A percentile compares a stretch with the other conserved stretches of the same genome.
Evolutionary conservation across 2,797 vertebrate species (phyloP).

Genomic region (Mus caroli): DNA sequence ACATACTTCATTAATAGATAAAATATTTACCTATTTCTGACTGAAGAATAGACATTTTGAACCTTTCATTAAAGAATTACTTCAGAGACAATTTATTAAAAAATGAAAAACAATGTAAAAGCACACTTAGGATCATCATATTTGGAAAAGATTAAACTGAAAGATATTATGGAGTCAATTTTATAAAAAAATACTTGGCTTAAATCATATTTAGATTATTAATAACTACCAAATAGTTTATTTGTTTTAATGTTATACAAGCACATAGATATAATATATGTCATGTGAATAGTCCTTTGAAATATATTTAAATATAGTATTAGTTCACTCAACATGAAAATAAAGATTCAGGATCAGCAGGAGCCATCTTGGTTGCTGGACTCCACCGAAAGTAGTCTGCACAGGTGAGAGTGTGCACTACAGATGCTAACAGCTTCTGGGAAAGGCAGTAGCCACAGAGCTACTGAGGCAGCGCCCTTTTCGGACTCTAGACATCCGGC

Average conservation of each 20-base stretch:
- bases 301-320: neutral
- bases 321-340: neutral
- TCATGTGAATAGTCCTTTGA: neutral
- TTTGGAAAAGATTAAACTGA: neutral
- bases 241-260: neutral
- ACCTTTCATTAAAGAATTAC: neutral
- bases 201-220: neutral
- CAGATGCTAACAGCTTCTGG: too few species aligned
- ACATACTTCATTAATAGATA: neutral
- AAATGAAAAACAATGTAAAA: neutral
- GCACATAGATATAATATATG: neutral
- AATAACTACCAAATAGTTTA: neutral
- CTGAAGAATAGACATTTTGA: neutral
- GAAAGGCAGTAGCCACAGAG: too few species aligned
- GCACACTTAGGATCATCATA: neutral
- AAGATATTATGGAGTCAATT: neutral
- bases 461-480: too few species aligned
- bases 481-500: too few species aligned
- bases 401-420: too few species aligned
- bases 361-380: too few species aligned
- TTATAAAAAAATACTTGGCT: neutral
- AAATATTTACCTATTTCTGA: neutral
- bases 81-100: neutral
- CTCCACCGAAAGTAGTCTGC: too few species aligned
- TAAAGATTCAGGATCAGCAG: too few species aligned